These are phyloP conservation scores for Pantala flavescens DNA, from an alignment of 1,140 invertebrate genomes.

Conservation along the genomic window DNA sequence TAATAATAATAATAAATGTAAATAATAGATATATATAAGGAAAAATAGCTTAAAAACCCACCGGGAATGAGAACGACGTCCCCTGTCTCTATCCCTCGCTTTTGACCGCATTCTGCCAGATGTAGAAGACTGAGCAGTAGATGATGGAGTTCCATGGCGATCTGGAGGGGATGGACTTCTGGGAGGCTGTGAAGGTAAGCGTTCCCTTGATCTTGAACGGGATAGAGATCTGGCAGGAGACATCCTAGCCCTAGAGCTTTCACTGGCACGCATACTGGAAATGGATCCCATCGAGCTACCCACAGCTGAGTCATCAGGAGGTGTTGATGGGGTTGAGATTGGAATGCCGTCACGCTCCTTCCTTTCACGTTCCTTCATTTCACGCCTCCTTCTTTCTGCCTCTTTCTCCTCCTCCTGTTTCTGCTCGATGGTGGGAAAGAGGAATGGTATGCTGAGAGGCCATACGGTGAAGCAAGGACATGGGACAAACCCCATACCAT, in stretches of 20 bases:
- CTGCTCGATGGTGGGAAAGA: slow-evolving; percentile 30
- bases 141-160: background rate
- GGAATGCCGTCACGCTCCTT: slow-evolving; percentile 16
- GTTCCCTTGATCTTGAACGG: background rate
- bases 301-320: background rate
- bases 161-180: background rate
- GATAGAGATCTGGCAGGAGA: background rate
- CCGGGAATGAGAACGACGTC: slow-evolving; percentile 40
- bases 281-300: background rate
- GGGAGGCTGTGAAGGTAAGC: background rate
- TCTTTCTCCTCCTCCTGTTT: slow-evolving; percentile 52
- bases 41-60: no score
- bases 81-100: slow-evolving; percentile 33
- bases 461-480: background rate
- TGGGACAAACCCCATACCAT: slow-evolving; percentile 15
- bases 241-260: background rate
- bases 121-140: background rate
- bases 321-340: background rate
- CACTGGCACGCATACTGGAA: background rate
- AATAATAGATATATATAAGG: no score
- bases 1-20: no score
- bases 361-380: slow-evolving; percentile 28
- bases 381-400: slow-evolving; percentile 31
- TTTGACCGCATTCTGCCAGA: background rate
- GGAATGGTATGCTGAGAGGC: background rate